Evolutionary conservation across 2,113 vertebrate genomes (phyloP).

Genomic region (Clarias gariepinus): DNA sequence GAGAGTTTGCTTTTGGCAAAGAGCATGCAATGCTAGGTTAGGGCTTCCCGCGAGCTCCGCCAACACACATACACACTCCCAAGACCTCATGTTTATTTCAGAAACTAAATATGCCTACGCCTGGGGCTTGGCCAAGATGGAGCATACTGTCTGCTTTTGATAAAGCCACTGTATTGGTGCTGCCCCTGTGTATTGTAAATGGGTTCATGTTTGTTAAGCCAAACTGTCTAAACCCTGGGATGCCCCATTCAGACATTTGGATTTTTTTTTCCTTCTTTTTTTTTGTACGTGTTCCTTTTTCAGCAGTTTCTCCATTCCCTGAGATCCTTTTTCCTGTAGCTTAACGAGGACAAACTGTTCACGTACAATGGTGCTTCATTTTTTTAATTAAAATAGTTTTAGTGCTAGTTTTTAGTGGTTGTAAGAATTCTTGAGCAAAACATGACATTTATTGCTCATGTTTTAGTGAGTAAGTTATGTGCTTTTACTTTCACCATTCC

Average conservation of each 20-base stretch:
- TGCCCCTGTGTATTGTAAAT: slow-evolving; percentile 3
- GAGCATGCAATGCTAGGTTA: slow-evolving; percentile 22
- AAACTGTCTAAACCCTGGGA: slow-evolving; percentile 19
- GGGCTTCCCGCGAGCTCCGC: slow-evolving; percentile 33
- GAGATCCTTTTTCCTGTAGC: not conserved
- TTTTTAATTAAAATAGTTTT: not conserved
- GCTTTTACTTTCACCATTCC: not conserved
- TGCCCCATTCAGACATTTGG: slow-evolving; percentile 1
- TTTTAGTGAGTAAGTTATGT: not conserved
- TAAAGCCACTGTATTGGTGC: slow-evolving; percentile 2
- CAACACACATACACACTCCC: slow-evolving; percentile 21
- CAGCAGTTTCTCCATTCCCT: not conserved
- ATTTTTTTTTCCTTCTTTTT: not conserved
- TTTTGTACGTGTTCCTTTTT: not conserved
- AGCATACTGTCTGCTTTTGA: slow-evolving; percentile 16
- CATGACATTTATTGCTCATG: not conserved
- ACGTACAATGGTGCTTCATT: not conserved
- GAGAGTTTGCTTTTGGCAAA: slow-evolving; percentile 19
- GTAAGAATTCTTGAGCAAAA: not conserved
- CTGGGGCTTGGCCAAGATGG: slow-evolving; percentile 45
- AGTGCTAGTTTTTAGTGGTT: not conserved
- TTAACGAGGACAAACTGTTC: not conserved
- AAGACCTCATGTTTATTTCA: slow-evolving; percentile 53
- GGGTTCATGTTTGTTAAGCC: slow-evolving; percentile 38
- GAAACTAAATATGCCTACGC: slow-evolving; percentile 57